Conservation (phyloP, 2,797 vertebrate species). For the Trichosurus vulpecula region DNA sequence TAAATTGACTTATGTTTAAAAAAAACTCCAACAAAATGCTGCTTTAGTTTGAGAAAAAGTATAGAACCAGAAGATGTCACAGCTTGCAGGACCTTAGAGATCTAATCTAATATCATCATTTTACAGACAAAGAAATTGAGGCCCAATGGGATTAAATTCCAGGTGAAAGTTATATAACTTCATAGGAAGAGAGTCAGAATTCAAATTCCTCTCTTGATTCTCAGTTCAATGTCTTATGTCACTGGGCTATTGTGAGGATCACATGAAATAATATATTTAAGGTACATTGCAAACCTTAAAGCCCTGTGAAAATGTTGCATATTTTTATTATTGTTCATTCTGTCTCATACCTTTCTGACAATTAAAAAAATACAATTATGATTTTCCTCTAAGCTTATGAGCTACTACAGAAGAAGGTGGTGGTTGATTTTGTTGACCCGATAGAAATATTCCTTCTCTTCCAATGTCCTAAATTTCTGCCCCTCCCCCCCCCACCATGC, state of each 20-base stretch:
- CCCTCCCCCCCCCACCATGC: not conserved
- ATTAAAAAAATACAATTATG: not conserved
- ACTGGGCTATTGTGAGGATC: not conserved
- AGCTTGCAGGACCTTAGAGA: not conserved
- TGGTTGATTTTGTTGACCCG: not conserved
- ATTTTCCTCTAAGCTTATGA: conserved; percentile 24
- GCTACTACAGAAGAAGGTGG: not conserved
- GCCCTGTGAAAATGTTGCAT: not conserved
- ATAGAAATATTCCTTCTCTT: not conserved
- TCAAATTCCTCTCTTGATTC: not conserved
- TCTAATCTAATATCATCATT: not conserved
- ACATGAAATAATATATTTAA: not conserved
- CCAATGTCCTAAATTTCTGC: not conserved
- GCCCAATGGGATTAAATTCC: not conserved
- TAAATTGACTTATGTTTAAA: not conserved
- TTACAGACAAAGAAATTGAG: not conserved
- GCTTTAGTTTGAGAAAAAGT: not conserved
- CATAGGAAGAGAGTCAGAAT: not conserved
- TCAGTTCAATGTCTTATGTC: not conserved
- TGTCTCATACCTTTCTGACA: not conserved
- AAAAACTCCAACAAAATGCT: not conserved
- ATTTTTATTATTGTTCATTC: not conserved
- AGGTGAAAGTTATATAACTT: not conserved
- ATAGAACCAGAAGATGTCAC: not conserved
- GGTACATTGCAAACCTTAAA: not conserved